These are phyloP conservation scores for Acleris cristana DNA, from an alignment of 2,888 invertebrate species.

Conservation along the genomic window DNA sequence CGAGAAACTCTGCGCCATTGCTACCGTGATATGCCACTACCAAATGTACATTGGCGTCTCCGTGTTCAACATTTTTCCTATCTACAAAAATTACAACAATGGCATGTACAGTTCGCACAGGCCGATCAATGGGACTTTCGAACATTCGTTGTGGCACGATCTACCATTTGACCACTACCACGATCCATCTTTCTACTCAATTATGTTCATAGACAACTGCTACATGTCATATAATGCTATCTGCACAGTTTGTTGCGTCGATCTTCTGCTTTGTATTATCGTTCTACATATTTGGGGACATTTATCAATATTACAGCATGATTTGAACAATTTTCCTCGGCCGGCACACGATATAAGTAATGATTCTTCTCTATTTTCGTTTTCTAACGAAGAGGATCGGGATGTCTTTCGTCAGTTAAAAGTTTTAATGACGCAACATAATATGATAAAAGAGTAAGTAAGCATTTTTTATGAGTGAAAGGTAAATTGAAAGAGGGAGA, in stretches of 20 bases:
- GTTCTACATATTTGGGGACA: constrained; percentile 1
- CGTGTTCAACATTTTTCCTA: background rate
- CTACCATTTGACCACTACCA: background rate
- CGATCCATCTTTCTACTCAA: background rate
- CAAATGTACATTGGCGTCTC: background rate
- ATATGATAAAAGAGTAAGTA: background rate
- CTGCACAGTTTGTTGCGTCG: background rate
- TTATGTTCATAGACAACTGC: background rate
- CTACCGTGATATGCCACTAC: background rate
- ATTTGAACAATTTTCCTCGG: background rate
- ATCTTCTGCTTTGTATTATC: background rate
- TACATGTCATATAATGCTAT: background rate
- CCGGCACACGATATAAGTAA: background rate
- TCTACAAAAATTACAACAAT: background rate
- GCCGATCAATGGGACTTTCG: background rate
- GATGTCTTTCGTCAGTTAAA: too few relatives aligned
- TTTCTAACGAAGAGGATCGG: too few relatives aligned
- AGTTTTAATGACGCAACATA: background rate
- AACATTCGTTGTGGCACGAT: background rate
- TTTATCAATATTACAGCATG: background rate
- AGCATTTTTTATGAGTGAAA: too few relatives aligned
- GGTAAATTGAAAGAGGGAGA: too few relatives aligned
- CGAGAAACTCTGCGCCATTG: background rate
- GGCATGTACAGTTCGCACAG: background rate
- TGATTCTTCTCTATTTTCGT: background rate